Percentiles rank a stretch among this genome's conserved stretches.
Evolutionary conservation across 37 sponge, comb jelly and placozoan species (phyloP).

Genomic region (Sycon ciliatum): DNA sequence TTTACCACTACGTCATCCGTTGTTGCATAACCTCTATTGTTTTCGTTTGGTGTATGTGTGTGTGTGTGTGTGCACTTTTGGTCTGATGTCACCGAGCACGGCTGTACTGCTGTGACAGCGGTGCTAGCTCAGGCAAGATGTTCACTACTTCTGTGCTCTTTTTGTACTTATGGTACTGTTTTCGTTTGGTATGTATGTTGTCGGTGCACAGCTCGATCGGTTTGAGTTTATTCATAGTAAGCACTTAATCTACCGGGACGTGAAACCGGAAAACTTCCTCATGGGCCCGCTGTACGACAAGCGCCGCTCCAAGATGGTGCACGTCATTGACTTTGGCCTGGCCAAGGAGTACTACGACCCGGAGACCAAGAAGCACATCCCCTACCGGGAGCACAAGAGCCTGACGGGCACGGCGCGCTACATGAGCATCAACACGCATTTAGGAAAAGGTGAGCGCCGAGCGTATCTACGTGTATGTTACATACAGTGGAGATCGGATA

Average conservation of each 20-base stretch:
- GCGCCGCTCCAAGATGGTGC: slow-evolving; percentile 63
- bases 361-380: slow-evolving; percentile 87
- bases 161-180: no score
- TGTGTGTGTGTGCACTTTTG: no score
- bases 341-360: slow-evolving; percentile 99
- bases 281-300: slow-evolving; percentile 69
- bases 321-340: slow-evolving; percentile 97
- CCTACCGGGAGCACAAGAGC: slow-evolving; percentile 96
- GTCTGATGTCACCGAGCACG: no score
- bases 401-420: slow-evolving; percentile 99
- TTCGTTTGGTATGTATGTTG: no score
- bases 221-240: slow-evolving; percentile 94
- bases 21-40: no score
- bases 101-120: no score
- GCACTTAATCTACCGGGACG: slow-evolving; percentile 91
- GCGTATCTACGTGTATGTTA: no score
- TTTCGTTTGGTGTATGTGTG: no score
- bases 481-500: no score
- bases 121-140: no score
- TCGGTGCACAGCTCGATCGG: slow-evolving; percentile 78
- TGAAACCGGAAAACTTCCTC: slow-evolving; percentile 99
- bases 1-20: no score
- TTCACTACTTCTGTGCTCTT: no score
- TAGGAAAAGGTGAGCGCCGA: slow-evolving; percentile 88
- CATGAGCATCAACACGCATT: slow-evolving; percentile 99